phyloP scores from a whole-genome alignment of 2,888 invertebrate species.

The Idaea dimidiata region DNA sequence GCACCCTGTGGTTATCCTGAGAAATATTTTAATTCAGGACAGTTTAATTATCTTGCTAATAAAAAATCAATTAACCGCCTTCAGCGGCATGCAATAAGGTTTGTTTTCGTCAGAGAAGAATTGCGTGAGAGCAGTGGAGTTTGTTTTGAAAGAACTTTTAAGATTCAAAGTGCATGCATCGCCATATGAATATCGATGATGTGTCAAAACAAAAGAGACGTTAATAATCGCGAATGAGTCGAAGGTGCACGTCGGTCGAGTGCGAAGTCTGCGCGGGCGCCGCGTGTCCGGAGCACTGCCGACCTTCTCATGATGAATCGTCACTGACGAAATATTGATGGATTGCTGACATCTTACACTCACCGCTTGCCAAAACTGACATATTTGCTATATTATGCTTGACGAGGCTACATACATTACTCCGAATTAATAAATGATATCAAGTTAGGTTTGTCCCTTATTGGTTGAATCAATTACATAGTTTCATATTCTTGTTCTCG shows the following conservation, averaged over 20 bases:
- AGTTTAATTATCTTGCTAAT: conserved; percentile 49
- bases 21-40: conserved; percentile 42
- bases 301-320: conserved; percentile 49
- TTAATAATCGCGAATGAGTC: conserved; percentile 16
- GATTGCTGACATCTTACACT: conserved; percentile 30
- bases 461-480: neutral
- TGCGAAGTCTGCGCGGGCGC: conserved; percentile 17
- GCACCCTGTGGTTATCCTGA: conserved; percentile 47
- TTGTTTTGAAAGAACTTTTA: conserved; percentile 31
- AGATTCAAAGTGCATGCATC: conserved; percentile 28
- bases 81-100: conserved; percentile 20
- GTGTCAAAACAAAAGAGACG: conserved; percentile 33
- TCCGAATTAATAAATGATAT: neutral
- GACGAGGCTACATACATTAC: neutral
- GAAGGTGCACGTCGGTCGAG: conserved; percentile 20
- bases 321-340: conserved; percentile 41
- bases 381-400: conserved; percentile 31
- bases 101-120: conserved; percentile 34
- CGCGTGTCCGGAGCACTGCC: conserved; percentile 21
- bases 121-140: conserved; percentile 44
- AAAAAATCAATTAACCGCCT: conserved; percentile 51
- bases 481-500: neutral
- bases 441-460: neutral
- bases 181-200: conserved; percentile 28
- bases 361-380: conserved; percentile 30